These are phyloP conservation scores for Campylomormyrus numenius DNA, from an alignment of 2,113 vertebrate species.

Conservation along the genomic window DNA sequence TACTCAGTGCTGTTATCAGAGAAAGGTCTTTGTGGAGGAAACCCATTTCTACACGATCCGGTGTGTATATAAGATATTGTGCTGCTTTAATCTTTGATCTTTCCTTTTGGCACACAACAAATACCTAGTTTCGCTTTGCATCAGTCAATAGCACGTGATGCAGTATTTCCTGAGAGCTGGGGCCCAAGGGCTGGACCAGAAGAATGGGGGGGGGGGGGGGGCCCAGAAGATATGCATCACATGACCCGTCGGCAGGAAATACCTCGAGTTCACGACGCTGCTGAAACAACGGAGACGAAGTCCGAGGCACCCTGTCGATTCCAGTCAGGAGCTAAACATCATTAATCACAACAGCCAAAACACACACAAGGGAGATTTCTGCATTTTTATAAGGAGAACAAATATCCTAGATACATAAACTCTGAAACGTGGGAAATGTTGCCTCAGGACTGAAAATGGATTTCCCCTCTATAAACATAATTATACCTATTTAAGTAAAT, in stretches of 20 bases:
- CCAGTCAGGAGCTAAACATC: background rate
- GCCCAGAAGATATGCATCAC: background rate
- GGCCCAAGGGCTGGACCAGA: background rate
- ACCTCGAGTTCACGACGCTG: background rate
- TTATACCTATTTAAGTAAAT: constrained; percentile 1
- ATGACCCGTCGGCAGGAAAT: background rate
- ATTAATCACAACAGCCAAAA: background rate
- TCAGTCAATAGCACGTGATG: background rate
- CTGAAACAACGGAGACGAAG: background rate
- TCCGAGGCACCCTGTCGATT: background rate
- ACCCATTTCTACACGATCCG: background rate
- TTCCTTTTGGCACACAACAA: background rate
- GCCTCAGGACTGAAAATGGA: background rate
- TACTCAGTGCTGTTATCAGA: background rate
- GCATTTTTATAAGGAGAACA: background rate
- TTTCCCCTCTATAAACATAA: background rate
- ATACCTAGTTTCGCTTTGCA: background rate
- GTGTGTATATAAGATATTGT: background rate
- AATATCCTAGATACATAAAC: background rate
- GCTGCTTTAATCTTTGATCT: background rate
- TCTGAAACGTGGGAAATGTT: background rate
- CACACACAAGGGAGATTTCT: background rate
- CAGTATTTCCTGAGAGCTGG: background rate
- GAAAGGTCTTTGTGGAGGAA: background rate
- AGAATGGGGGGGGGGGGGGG: background rate